Conservation (phyloP, 1,140 invertebrate species). For the Papilio aristodemus region DNA sequence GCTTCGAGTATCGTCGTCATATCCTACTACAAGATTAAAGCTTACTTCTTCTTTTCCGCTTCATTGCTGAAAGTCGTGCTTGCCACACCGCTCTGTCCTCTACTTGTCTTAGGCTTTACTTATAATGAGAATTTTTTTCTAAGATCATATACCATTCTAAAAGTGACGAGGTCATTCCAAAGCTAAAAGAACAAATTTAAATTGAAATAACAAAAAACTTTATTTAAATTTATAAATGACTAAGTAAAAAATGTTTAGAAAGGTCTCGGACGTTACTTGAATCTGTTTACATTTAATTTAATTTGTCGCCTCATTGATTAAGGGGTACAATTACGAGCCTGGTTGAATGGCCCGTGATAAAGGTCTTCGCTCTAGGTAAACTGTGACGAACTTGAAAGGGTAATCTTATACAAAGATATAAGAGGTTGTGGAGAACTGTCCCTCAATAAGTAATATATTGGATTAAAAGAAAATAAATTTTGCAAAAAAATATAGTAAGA, state of each 20-base stretch:
- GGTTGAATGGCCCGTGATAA: slow-evolving; percentile 8
- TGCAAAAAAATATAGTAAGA: too few species aligned
- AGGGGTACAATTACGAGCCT: slow-evolving; percentile 13
- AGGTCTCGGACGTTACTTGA: not conserved
- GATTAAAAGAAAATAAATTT: not conserved
- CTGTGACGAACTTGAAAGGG: slow-evolving; percentile 2
- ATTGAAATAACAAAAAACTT: not conserved
- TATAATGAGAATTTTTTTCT: too few species aligned
- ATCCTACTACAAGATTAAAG: too few species aligned
- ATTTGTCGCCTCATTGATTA: slow-evolving; percentile 14
- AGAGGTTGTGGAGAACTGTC: not conserved
- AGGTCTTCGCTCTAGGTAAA: not conserved
- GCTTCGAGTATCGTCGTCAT: too few species aligned
- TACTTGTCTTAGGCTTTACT: too few species aligned
- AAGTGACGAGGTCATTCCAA: not conserved
- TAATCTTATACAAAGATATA: slow-evolving; percentile 9
- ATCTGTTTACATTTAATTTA: slow-evolving; percentile 20
- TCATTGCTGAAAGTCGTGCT: too few species aligned
- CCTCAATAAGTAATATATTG: not conserved
- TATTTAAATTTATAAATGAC: not conserved
- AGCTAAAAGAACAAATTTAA: not conserved
- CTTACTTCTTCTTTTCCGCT: too few species aligned
- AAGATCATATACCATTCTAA: too few species aligned
- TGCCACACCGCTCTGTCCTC: too few species aligned
- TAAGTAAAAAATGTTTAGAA: slow-evolving; percentile 1